Evolutionary conservation across 1,140 invertebrate species (phyloP).

Genomic region (Drosophila tropicalis): DNA sequence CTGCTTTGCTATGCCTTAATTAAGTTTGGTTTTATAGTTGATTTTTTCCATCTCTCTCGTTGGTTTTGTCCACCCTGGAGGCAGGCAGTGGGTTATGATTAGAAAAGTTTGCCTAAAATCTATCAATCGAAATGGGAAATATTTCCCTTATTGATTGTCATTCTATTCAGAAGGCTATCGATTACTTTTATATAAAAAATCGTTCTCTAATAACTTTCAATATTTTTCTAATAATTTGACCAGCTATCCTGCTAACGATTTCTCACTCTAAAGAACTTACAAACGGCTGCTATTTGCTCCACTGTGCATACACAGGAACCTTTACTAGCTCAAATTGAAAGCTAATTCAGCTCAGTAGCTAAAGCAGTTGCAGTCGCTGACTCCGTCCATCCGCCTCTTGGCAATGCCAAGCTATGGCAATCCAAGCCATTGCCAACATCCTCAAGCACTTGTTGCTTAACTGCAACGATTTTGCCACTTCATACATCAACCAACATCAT

Average conservation of each 20-base stretch:
- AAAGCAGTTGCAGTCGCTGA: slow-evolving; percentile 35
- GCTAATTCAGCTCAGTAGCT: slow-evolving; percentile 58
- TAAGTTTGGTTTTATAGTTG: slow-evolving; percentile 33
- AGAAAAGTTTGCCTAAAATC: background rate
- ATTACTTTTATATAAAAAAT: no score
- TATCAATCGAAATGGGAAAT: background rate
- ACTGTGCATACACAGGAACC: slow-evolving; percentile 18
- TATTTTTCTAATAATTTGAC: no score
- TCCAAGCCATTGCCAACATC: slow-evolving; percentile 29
- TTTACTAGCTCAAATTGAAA: slow-evolving; percentile 49
- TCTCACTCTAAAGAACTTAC: no score
- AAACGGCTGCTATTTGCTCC: background rate
- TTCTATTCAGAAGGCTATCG: no score
- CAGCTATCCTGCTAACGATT: no score
- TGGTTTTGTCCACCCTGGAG: background rate
- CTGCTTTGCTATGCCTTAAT: slow-evolving; percentile 49
- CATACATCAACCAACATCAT: slow-evolving; percentile 65
- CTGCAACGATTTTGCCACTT: slow-evolving; percentile 70
- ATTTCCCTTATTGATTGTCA: background rate
- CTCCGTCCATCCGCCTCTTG: slow-evolving; percentile 35
- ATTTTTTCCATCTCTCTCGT: background rate
- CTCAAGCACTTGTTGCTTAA: slow-evolving; percentile 53
- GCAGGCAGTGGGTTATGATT: slow-evolving; percentile 19
- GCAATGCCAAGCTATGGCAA: slow-evolving; percentile 19
- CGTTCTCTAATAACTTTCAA: no score